Evolutionary conservation across 2,797 vertebrate species (phyloP).

Genomic region (Micropoecilia bifurca): DNA sequence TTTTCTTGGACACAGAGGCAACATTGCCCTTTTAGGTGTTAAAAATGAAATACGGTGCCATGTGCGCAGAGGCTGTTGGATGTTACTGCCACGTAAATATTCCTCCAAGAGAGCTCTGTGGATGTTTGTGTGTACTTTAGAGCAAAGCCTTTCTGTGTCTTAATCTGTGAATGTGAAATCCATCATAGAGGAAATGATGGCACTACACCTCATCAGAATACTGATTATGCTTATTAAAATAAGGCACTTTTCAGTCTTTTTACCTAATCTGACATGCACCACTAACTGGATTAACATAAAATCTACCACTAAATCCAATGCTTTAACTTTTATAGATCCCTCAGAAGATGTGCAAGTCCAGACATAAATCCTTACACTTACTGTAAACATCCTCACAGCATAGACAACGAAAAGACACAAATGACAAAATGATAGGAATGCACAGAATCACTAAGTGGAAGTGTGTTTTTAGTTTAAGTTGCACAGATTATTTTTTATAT

Average conservation of each 20-base stretch:
- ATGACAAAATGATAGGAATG: constrained; percentile 29
- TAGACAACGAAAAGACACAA: neutral
- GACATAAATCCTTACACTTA: neutral
- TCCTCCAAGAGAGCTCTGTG: constrained; percentile 29
- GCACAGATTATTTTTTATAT: constrained; percentile 40
- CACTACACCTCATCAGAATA: constrained; percentile 1
- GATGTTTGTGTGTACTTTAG: constrained; percentile 21
- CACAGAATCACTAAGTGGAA: constrained; percentile 26
- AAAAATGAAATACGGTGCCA: constrained; percentile 49
- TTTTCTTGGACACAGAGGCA: constrained; percentile 27
- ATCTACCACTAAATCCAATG: neutral
- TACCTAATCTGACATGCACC: neutral
- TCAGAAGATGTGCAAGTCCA: neutral
- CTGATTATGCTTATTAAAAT: neutral
- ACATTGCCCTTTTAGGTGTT: constrained; percentile 36
- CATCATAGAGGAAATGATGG: constrained; percentile 39
- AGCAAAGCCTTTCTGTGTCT: constrained; percentile 48
- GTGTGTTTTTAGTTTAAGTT: constrained; percentile 44
- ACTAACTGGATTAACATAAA: neutral
- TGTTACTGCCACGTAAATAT: constrained; percentile 36
- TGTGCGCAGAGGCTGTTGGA: constrained; percentile 40
- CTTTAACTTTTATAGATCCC: neutral
- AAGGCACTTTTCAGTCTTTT: neutral
- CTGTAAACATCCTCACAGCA: neutral
- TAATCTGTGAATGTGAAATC: constrained; percentile 39